Evolutionary conservation across 2,113 vertebrate species (phyloP).

Genomic region (Chiloscyllium plagiosum): DNA sequence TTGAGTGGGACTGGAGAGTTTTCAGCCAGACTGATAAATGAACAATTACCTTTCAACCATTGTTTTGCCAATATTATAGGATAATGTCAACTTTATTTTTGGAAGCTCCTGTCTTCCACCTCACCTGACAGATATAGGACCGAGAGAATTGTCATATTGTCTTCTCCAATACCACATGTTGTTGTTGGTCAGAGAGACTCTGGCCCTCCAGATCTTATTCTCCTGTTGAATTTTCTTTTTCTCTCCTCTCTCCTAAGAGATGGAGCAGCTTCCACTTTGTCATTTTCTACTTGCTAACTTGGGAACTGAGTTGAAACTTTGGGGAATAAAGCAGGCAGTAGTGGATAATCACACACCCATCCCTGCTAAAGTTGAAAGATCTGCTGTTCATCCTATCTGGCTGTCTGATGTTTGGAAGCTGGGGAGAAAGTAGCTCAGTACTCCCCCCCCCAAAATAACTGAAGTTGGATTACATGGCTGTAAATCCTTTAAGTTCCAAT

Average conservation of each 20-base stretch:
- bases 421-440: background rate
- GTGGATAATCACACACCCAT: background rate
- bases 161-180: background rate
- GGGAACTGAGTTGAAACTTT: background rate
- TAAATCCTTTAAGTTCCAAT: background rate
- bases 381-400: background rate
- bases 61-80: background rate
- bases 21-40: background rate
- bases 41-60: background rate
- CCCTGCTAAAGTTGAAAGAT: background rate
- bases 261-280: background rate
- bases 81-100: background rate
- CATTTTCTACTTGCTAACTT: background rate
- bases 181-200: background rate
- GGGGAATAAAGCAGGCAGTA: background rate
- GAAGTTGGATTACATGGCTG: background rate
- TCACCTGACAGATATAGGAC: background rate
- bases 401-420: background rate
- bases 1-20: background rate
- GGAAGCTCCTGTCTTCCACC: background rate
- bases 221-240: background rate
- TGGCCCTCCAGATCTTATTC: background rate
- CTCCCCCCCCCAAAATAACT: background rate
- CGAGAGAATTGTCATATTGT: background rate
- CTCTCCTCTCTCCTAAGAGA: background rate